Base-by-base conservation (phyloP, 2,797 vertebrate genomes). In the Decapterus maruadsi region DNA sequence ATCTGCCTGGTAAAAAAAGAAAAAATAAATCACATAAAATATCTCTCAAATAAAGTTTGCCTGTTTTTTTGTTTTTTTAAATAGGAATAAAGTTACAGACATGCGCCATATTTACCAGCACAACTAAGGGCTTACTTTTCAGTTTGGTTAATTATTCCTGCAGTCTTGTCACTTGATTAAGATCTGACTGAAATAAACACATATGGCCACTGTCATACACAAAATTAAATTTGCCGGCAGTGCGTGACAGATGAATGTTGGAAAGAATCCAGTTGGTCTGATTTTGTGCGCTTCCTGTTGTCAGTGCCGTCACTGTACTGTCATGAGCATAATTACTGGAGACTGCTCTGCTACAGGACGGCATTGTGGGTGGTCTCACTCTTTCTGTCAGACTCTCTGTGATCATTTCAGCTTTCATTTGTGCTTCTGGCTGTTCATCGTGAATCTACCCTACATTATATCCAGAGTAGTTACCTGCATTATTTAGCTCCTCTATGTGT, bases 361-460 rank as follows among this genome's bases (percentile, higher is more conserved):
- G 31, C 62, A 69, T 8, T 8, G 62, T 71, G 70, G 77, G 78
- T 80, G 78, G 58, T 82, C 71, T 61, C 54, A 42, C 29, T 58
- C 36, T 34, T 62, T 48, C 45, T 73, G 29, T 53, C 40, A 58
- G 9, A 38, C 13, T 40, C 16, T 65, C 19, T 66, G 22, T 19
- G 51, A 67, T 57, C 17, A 69, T 40, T 36, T 72, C 29, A 22
- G 20, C 43, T 34, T 57, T 38, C 26, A n/a, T 57, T 77, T 31
- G 19, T 3, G 1, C 61, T 34, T 14, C 1, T 9, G 36, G 22
- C 42, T 75, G 64, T 45, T 70, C 43, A 38, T 58, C 16, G 3
- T 58, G 38, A 45, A 0, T 2, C 26, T 20, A 1, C 9, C 12
- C 2, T 29, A 8, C 8, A 4, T 48, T 61, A 22, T 55, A 43